Percentiles rank a stretch among this genome's conserved stretches.
Conservation (phyloP, 1,140 invertebrate genomes). For the Lepidotrigona ventralis region DNA sequence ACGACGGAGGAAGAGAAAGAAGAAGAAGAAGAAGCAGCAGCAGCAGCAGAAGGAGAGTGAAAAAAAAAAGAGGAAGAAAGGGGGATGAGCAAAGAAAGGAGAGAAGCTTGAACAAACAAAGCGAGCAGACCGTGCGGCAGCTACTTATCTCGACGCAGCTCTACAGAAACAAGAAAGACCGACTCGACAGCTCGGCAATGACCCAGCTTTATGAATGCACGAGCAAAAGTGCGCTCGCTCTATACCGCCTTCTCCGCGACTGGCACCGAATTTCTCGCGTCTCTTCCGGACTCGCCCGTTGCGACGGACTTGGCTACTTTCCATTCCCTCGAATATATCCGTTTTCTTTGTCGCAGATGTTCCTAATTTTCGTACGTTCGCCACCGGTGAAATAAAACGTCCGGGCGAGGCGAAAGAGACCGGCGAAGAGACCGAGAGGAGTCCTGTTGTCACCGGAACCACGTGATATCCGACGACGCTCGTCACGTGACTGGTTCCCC, state of each 20-base stretch:
- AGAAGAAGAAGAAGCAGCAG: neutral
- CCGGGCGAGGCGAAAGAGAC: neutral
- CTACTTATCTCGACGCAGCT: constrained; percentile 57
- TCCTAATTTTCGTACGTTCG: constrained; percentile 25
- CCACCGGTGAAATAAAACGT: neutral
- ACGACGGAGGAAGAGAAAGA: neutral
- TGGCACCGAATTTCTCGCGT: constrained; percentile 44
- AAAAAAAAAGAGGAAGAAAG: neutral
- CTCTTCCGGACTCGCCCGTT: constrained; percentile 38
- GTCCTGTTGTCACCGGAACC: too few relatives aligned
- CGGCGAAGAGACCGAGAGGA: too few relatives aligned
- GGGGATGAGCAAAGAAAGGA: neutral
- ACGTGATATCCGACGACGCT: too few relatives aligned
- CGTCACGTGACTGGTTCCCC: too few relatives aligned
- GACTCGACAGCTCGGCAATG: constrained; percentile 60
- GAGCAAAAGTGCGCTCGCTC: constrained; percentile 43
- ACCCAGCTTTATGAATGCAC: constrained; percentile 63
- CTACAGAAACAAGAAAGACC: constrained; percentile 58
- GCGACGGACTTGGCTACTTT: constrained; percentile 47
- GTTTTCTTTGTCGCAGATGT: constrained; percentile 34
- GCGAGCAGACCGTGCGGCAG: constrained; percentile 42
- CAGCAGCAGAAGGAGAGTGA: neutral
- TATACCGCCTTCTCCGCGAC: constrained; percentile 9
- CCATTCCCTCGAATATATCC: constrained; percentile 40
- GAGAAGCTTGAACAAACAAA: constrained; percentile 62